phyloP scores from a whole-genome alignment of 1,140 invertebrate species.

The Bemisia tabaci region DNA sequence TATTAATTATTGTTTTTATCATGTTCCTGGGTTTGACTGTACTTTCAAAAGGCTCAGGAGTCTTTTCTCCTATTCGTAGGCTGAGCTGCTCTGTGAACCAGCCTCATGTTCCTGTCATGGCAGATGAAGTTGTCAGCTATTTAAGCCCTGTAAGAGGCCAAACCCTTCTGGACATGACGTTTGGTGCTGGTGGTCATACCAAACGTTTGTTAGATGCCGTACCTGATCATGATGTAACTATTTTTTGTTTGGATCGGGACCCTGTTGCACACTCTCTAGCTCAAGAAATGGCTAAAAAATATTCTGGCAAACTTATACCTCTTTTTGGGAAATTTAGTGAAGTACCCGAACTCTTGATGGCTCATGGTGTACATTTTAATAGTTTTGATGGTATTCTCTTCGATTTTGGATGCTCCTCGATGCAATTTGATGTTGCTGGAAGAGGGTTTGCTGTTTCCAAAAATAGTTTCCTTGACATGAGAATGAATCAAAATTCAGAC shows the following conservation, averaged over 20 bases:
- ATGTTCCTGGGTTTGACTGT: too few relatives aligned
- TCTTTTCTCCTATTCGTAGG: too few relatives aligned
- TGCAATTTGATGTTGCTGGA: constrained; percentile 72
- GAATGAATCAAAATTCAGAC: constrained; percentile 72
- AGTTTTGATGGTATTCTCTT: constrained; percentile 77
- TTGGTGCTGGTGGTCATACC: constrained; percentile 85
- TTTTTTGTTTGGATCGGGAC: constrained; percentile 82
- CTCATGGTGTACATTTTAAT: constrained; percentile 40
- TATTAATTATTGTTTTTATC: too few relatives aligned
- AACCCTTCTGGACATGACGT: constrained; percentile 76
- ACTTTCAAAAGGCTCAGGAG: too few relatives aligned
- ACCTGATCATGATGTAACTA: constrained; percentile 33
- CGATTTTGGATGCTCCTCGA: constrained; percentile 91
- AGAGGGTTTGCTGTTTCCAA: constrained; percentile 75
- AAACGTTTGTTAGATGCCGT: constrained; percentile 40
- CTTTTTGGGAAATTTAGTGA: constrained; percentile 80
- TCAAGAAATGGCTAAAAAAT: constrained; percentile 42
- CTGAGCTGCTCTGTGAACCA: too few relatives aligned
- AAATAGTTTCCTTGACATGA: constrained; percentile 86
- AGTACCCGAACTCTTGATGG: constrained; percentile 48
- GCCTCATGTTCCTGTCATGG: constrained; percentile 54
- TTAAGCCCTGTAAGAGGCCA: constrained; percentile 45
- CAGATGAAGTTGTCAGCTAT: constrained; percentile 50
- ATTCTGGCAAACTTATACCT: constrained; percentile 55
- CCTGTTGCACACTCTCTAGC: constrained; percentile 58